Evolutionary conservation across 2,113 vertebrate genomes (phyloP).

Genomic region (Lipotes vexillifer): DNA sequence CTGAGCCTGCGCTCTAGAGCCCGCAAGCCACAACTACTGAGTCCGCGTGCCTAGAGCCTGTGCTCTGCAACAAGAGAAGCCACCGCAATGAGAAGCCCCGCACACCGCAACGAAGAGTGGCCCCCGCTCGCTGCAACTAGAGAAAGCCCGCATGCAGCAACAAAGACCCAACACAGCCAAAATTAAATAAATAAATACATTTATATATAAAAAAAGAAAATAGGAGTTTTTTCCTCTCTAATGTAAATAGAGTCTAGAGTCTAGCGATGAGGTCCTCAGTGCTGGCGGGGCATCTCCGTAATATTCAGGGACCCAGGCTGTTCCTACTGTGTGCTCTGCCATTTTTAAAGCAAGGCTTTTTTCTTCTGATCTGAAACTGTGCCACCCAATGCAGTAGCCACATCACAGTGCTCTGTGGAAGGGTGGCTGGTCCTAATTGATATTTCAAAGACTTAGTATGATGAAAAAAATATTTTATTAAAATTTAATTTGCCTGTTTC

Average conservation of each 20-base stretch:
- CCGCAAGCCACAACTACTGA: too few species aligned
- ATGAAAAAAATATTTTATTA: background rate
- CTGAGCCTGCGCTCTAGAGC: too few species aligned
- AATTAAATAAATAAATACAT: too few species aligned
- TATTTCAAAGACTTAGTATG: background rate
- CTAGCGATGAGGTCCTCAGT: background rate
- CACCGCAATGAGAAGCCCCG: too few species aligned
- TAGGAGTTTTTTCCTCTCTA: background rate
- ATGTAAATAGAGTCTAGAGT: background rate
- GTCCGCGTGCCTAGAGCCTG: fast-evolving
- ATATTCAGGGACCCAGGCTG: background rate
- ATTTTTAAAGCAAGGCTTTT: background rate
- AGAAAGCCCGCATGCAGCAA: fast-evolving
- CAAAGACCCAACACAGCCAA: too few species aligned
- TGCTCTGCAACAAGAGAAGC: too few species aligned
- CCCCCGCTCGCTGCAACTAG: too few species aligned
- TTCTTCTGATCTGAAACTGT: background rate
- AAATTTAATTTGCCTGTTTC: background rate
- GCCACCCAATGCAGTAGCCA: background rate
- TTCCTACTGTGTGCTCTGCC: background rate
- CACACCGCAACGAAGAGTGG: too few species aligned
- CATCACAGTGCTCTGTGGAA: background rate
- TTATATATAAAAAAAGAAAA: background rate
- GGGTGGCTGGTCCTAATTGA: background rate
- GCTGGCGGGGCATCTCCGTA: background rate